Conservation (phyloP, 2,797 vertebrate genomes). For the Sebastes steindachneri region DNA sequence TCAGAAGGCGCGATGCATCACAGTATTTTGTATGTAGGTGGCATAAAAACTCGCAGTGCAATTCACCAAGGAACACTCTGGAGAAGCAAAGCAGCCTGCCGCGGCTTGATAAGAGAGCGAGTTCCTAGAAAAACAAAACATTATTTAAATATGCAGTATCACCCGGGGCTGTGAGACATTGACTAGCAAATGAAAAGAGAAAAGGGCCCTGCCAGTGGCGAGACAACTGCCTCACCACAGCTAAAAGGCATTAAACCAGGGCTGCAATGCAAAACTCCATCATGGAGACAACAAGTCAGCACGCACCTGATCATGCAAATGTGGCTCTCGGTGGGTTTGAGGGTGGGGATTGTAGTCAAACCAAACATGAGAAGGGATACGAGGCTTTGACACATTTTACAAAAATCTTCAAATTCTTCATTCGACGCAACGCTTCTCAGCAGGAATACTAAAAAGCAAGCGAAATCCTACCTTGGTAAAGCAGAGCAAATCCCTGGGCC, state of each 20-base stretch:
- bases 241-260: slow-evolving; percentile 5
- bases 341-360: neutral
- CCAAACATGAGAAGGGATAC: neutral
- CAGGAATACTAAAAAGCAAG: neutral
- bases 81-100: slow-evolving; percentile 31
- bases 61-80: slow-evolving; percentile 26
- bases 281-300: neutral
- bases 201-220: slow-evolving; percentile 40
- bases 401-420: neutral
- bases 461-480: slow-evolving; percentile 88
- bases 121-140: slow-evolving; percentile 58
- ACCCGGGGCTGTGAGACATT: slow-evolving; percentile 57
- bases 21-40: slow-evolving; percentile 37
- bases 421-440: neutral
- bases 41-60: slow-evolving; percentile 33
- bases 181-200: slow-evolving; percentile 69
- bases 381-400: neutral
- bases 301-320: slow-evolving; percentile 55
- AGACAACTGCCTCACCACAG: slow-evolving; percentile 28
- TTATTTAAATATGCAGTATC: slow-evolving; percentile 64
- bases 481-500: slow-evolving; percentile 93
- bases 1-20: slow-evolving; percentile 6
- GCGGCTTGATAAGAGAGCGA: slow-evolving; percentile 52
- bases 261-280: slow-evolving; percentile 49
- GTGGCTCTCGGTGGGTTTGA: neutral